Evolutionary conservation across 2,888 invertebrate species (phyloP).

Genomic region (Oligia strigilis): DNA sequence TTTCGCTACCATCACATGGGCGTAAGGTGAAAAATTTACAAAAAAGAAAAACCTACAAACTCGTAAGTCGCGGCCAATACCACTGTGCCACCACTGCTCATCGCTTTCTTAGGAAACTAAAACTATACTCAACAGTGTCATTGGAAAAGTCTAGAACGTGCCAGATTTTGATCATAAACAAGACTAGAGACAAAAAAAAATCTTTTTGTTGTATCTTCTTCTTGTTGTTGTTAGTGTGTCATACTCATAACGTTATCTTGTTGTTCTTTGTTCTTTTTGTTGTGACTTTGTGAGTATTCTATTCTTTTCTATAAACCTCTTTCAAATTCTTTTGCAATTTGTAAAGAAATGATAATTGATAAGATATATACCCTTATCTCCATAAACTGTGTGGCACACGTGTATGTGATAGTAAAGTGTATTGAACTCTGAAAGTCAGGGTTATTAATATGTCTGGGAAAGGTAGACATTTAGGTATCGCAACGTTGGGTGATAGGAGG

Average conservation of each 20-base stretch:
- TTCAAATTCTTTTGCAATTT: slow-evolving; percentile 20
- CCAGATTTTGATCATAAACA: not conserved
- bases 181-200: not conserved
- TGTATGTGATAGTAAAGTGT: slow-evolving; percentile 3
- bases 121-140: too few relatives aligned
- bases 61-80: too few relatives aligned
- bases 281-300: too few relatives aligned
- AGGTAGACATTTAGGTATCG: not conserved
- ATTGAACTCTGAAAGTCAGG: slow-evolving; percentile 39
- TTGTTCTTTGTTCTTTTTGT: too few relatives aligned
- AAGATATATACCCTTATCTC: slow-evolving; percentile 14
- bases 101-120: too few relatives aligned
- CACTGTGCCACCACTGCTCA: too few relatives aligned
- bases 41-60: too few relatives aligned
- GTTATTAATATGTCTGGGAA: slow-evolving; percentile 6
- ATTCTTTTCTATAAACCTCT: not conserved
- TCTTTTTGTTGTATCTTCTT: not conserved
- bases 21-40: too few relatives aligned
- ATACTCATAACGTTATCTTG: too few relatives aligned
- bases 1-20: too few relatives aligned
- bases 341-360: slow-evolving; percentile 12
- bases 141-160: not conserved
- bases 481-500: not conserved
- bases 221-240: too few relatives aligned
- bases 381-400: not conserved